Conservation (phyloP, 2,797 vertebrate genomes). For the Etheostoma nigrum region DNA sequence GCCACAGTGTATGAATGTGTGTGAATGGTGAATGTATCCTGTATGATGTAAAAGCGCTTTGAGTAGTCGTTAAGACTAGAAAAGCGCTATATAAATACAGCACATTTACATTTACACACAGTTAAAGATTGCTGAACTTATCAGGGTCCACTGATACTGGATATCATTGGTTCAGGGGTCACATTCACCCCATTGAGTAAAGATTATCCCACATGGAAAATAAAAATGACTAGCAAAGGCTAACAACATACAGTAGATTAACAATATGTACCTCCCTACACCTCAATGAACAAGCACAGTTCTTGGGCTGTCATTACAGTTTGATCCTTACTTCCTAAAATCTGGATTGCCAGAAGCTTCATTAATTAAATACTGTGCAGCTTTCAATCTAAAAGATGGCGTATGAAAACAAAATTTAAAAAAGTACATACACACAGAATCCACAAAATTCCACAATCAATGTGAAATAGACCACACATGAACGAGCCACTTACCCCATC, state of each 20-base stretch:
- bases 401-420: background rate
- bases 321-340: background rate
- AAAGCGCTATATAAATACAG: no score
- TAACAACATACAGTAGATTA: background rate
- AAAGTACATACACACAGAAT: no score
- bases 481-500: no score
- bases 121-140: slow-evolving; percentile 4
- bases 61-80: no score
- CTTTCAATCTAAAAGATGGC: no score
- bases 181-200: background rate
- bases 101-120: no score
- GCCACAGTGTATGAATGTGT: no score
- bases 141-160: slow-evolving; percentile 7
- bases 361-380: no score
- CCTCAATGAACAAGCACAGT: background rate
- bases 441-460: no score
- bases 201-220: background rate
- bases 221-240: background rate
- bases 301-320: background rate
- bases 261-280: background rate
- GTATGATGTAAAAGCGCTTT: no score
- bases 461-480: no score
- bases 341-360: background rate
- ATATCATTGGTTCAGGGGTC: background rate
- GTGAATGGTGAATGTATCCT: no score